Percentiles rank a stretch among this genome's conserved stretches.
phyloP scores from a whole-genome alignment of 2,797 vertebrate genomes.

The Enteromius anoplus region DNA sequence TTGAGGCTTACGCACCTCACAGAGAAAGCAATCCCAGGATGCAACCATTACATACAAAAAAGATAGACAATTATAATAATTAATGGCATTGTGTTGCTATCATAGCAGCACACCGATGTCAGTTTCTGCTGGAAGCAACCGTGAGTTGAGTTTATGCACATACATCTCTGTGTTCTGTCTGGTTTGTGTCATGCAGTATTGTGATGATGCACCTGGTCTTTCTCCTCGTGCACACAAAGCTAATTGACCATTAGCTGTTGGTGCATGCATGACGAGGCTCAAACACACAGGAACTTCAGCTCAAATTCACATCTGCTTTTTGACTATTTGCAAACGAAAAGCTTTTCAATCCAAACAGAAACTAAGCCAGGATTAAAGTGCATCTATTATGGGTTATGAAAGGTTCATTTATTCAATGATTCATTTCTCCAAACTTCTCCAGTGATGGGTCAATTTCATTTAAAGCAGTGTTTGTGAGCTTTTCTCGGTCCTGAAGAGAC shows the following conservation, averaged over 20 bases:
- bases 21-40: too few relatives aligned
- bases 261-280: constrained; percentile 10
- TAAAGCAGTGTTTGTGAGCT: too few relatives aligned
- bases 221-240: too few relatives aligned
- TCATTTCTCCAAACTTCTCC: too few relatives aligned
- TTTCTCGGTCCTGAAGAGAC: too few relatives aligned
- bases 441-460: too few relatives aligned
- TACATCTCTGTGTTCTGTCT: neutral
- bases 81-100: neutral
- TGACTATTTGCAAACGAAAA: neutral
- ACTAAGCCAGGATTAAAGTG: neutral
- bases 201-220: neutral
- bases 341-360: neutral
- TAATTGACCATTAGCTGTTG: neutral
- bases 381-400: too few relatives aligned
- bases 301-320: neutral
- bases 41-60: too few relatives aligned
- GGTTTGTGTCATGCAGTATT: neutral
- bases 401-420: too few relatives aligned
- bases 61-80: neutral
- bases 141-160: neutral
- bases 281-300: neutral
- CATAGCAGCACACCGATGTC: neutral
- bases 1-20: too few relatives aligned
- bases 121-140: neutral